These are phyloP conservation scores for Peromyscus californicus DNA, from an alignment of 2,113 vertebrate genomes.

Conservation along the genomic window DNA sequence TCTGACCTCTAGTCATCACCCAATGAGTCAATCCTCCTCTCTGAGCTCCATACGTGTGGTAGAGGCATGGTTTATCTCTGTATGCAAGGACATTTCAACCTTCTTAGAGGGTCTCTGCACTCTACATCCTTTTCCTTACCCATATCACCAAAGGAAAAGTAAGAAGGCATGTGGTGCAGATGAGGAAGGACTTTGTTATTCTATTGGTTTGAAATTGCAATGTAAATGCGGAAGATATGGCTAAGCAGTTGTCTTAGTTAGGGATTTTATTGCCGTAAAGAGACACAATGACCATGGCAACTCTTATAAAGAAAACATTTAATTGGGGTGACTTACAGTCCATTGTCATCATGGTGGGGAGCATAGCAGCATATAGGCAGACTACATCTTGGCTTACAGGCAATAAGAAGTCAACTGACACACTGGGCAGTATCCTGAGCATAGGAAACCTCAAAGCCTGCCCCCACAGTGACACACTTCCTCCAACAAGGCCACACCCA, in stretches of 20 bases:
- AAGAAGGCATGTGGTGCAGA: not conserved
- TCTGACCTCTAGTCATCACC: conserved; percentile 46
- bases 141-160: not conserved
- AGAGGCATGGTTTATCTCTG: not conserved
- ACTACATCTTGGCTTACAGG: not conserved
- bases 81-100: not conserved
- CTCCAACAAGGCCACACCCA: not conserved
- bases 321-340: not conserved
- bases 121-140: not conserved
- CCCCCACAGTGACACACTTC: not conserved
- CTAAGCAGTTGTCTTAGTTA: not conserved
- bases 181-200: not conserved
- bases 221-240: not conserved
- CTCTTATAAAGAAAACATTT: not conserved
- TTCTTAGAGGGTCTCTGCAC: not conserved
- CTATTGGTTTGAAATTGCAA: not conserved
- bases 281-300: not conserved
- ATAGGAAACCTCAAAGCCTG: not conserved
- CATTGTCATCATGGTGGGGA: not conserved
- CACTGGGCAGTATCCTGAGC: not conserved
- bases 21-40: not conserved
- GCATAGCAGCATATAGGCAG: not conserved
- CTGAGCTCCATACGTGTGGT: not conserved
- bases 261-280: not conserved
- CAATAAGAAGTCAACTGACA: not conserved